Evolutionary conservation across 2,113 vertebrate species (phyloP), one percentile per base, ranked within the genome.

Genomic region (Cephalopterus ornatus): DNA sequence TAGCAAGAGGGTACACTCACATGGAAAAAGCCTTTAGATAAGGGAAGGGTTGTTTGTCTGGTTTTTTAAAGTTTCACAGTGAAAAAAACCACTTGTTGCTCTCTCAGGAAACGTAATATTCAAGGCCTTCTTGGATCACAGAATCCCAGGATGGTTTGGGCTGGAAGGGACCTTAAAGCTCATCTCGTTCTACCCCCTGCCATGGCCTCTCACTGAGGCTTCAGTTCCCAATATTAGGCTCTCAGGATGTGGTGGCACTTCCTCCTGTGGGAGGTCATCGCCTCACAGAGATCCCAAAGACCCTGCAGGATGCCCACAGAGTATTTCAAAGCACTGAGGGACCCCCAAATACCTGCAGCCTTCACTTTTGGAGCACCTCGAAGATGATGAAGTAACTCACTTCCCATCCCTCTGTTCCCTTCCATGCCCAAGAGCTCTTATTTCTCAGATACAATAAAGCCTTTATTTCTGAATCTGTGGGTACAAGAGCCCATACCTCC

Each of bases 401-500:
- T 26, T 49, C 52, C 12, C 76, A 26, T 20, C 76, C 41, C 50
- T 6, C 0, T 5, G 11, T 20, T 44, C 53, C 28, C 58, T 28
- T 39, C 59, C 52, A 12, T 2, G 5, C 55, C 71, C 59, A 33
- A 35, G 41, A 39, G 21, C 41, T 70, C 3, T 0, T 1, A 1
- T 42, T 63, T 37, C 68, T 63, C 55, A n/a, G 41, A n/a, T 26
- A 22, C 0, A 3, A 44, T 11, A 44, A 59, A 70, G 28, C 32
- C 20, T n/a, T 66, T 35, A 19, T 28, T 75, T 59, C 46, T 15
- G 12, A 84, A 19, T 4, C 63, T 21, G 1, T 4, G 1, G 15
- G 13, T 0, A 12, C 42, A 37, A 37, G 16, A 52, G 37, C 7
- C 28, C 28, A 22, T 8, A 5, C 21, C 7, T 41, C 0, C 0